Conservation (phyloP, 2,888 invertebrate species). For the Crocallis elinguaria region DNA sequence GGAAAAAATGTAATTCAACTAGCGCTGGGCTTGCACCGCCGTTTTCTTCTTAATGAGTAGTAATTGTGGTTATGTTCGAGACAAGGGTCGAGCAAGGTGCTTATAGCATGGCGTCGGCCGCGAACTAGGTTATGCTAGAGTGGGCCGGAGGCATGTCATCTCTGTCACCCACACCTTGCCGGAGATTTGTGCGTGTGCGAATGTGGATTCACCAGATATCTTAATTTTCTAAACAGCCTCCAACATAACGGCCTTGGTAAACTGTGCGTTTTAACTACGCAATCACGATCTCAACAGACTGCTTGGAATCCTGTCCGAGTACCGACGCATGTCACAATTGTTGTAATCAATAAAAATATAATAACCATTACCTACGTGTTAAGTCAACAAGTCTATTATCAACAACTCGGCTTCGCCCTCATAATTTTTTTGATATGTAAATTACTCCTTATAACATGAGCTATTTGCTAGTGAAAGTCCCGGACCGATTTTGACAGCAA, state of each 20-base stretch:
- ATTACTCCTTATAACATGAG: too few species aligned
- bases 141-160: slow-evolving; percentile 51
- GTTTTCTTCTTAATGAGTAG: slow-evolving; percentile 49
- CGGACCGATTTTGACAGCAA: too few species aligned
- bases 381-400: too few species aligned
- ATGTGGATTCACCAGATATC: slow-evolving; percentile 38
- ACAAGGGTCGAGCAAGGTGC: slow-evolving; percentile 67
- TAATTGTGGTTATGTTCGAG: slow-evolving; percentile 52
- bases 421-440: too few species aligned
- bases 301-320: slow-evolving; percentile 51
- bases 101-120: slow-evolving; percentile 55
- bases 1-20: slow-evolving; percentile 27
- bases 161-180: slow-evolving; percentile 49
- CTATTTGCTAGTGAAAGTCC: too few species aligned
- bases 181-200: slow-evolving; percentile 36
- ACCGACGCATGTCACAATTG: slow-evolving; percentile 32
- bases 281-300: slow-evolving; percentile 39
- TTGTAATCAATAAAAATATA: too few species aligned
- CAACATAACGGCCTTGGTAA: slow-evolving; percentile 4
- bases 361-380: too few species aligned
- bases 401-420: too few species aligned
- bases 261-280: slow-evolving; percentile 3
- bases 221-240: slow-evolving; percentile 26
- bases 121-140: slow-evolving; percentile 64
- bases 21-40: slow-evolving; percentile 13